Evolutionary conservation across 2,797 vertebrate species (phyloP).

Genomic region (Chaetophractus vellerosus): DNA sequence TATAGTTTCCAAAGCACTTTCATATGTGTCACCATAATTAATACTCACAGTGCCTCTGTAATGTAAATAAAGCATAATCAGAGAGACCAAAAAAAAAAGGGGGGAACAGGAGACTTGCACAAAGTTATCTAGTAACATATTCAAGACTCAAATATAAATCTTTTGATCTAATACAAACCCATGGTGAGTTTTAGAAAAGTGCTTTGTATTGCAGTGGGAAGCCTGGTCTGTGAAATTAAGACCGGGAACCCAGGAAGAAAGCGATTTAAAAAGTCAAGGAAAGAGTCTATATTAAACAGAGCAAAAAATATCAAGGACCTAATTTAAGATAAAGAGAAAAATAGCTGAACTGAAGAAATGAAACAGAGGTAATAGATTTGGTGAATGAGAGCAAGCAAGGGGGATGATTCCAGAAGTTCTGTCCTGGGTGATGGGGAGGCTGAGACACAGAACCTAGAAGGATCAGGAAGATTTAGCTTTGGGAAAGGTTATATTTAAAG

Average conservation of each 20-base stretch:
- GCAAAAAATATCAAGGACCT: rapidly evolving
- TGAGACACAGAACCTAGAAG: background rate
- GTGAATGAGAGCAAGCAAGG: background rate
- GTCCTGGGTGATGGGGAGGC: background rate
- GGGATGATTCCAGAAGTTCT: background rate
- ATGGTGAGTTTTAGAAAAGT: background rate
- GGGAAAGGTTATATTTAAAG: background rate
- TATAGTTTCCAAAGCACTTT: slow-evolving; percentile 72
- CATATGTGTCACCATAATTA: slow-evolving; percentile 71
- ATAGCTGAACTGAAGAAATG: background rate
- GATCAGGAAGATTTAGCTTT: rapidly evolving
- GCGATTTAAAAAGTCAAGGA: background rate
- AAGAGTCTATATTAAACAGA: background rate
- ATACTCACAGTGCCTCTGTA: slow-evolving; percentile 42
- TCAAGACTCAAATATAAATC: background rate
- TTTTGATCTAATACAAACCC: background rate
- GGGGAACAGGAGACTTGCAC: background rate
- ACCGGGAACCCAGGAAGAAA: background rate
- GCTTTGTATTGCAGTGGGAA: background rate
- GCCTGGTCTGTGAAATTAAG: background rate
- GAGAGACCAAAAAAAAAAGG: background rate
- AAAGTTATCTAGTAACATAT: rapidly evolving
- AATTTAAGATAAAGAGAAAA: background rate
- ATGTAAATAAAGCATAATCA: background rate
- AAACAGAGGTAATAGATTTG: background rate